A percentile compares a stretch with the other conserved stretches of the same genome.
Evolutionary conservation across 2,113 vertebrate species (phyloP).

Genomic region (Siphamia tubifer): DNA sequence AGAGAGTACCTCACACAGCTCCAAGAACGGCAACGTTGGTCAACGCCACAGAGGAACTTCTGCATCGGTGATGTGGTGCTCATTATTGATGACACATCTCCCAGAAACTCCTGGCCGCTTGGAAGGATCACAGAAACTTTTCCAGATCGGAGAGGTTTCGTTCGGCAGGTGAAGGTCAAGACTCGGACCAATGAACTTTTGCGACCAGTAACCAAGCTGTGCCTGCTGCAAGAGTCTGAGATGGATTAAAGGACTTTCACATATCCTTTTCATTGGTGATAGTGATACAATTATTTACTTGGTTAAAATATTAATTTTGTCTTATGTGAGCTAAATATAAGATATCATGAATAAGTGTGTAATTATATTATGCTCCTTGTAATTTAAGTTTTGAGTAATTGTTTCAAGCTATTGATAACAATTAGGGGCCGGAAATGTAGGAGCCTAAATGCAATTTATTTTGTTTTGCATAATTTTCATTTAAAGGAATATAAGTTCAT

Average conservation of each 20-base stretch:
- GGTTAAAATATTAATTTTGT: too few relatives aligned
- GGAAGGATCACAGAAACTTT: conserved; percentile 9
- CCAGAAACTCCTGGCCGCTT: conserved; percentile 31
- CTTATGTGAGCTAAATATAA: too few relatives aligned
- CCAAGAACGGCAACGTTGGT: conserved; percentile 22
- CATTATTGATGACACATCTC: conserved; percentile 29
- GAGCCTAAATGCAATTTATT: too few relatives aligned
- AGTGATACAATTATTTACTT: too few relatives aligned
- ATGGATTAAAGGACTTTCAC: neutral
- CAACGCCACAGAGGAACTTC: conserved; percentile 6
- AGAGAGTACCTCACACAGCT: conserved; percentile 26
- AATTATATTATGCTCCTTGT: too few relatives aligned
- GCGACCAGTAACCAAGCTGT: conserved; percentile 23
- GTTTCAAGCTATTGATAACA: too few relatives aligned
- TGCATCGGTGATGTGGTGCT: conserved; percentile 22
- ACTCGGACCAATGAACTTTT: conserved; percentile 17
- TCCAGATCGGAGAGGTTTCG: neutral
- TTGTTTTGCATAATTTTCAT: too few relatives aligned
- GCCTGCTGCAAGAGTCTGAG: conserved; percentile 24
- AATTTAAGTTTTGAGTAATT: too few relatives aligned
- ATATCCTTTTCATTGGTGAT: too few relatives aligned
- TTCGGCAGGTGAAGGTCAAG: conserved; percentile 26
- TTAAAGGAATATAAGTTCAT: too few relatives aligned
- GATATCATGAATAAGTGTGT: too few relatives aligned
- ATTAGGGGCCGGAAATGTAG: too few relatives aligned